Evolutionary conservation across 2,113 vertebrate species (phyloP), one percentile per base, ranked within the genome.

Genomic region (Pagrus major): DNA sequence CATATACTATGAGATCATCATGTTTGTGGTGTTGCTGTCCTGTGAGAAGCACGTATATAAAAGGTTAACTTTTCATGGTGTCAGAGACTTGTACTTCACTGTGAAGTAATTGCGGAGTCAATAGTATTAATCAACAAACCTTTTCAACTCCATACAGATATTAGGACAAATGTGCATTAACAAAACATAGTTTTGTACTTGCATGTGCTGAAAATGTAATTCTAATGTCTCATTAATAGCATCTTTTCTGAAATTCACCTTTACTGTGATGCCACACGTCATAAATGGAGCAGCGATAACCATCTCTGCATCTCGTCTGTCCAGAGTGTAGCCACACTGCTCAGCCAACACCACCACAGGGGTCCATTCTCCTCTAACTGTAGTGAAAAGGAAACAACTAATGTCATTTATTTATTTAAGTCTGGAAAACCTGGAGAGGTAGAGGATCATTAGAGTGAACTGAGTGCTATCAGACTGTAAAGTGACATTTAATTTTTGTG

Each of bases 311-410:
- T 75, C 84, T 20, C 2, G 56, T 46, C 33, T 77, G 21, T 88
- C 33, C 52, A 91, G 0, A 31, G 66, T 88, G 85, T 86, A 93
- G 9, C 86, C 91, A 54, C 93, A 94, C 37, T 59, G 81, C 69
- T 89, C 70, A 1, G 70, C 78, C 27, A 91, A 20, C n/a, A 14
- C 4, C 27, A 12, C 27, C 49, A 93, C 1, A 49, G 86, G 83
- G 0, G 37, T 86, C 93, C 92, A 94, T 11, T 90, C 71, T 47
- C 88, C 90, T 76, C 86, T 71, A 46, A 94, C 93, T 94, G 61
- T 0, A 58, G 56, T 0, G 12, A 20, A 46, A 56, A n/a, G 61
- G 20, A 6, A 15, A 27, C 21, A 20, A 55, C 0, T 14, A 20
- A 0, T 0, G 1, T 21, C 10, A 60, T 11, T 12, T 25, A 51